Conservation (phyloP, 2,113 vertebrate genomes). For the Petaurus breviceps region DNA sequence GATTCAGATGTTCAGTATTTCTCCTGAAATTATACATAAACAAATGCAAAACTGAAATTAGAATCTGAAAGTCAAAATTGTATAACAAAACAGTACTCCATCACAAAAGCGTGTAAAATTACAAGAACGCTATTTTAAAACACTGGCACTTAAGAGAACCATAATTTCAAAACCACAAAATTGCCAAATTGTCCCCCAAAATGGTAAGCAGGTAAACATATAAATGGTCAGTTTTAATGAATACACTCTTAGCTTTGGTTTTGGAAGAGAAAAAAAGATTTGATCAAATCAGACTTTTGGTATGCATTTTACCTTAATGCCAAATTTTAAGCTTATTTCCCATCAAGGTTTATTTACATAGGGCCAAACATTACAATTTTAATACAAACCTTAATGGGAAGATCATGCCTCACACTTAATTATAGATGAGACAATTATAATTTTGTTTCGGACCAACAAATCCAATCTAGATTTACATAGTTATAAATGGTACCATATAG, state of each 20-base stretch:
- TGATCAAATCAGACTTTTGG: constrained; percentile 81
- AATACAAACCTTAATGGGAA: constrained; percentile 68
- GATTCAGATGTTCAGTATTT: constrained; percentile 88
- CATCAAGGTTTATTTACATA: constrained; percentile 81
- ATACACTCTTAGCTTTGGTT: constrained; percentile 80
- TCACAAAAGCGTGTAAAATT: constrained; percentile 89
- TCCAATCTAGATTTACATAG: constrained; percentile 45
- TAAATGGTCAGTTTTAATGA: constrained; percentile 82
- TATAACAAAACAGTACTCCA: constrained; percentile 89
- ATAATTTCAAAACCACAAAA: constrained; percentile 85
- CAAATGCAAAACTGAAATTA: constrained; percentile 86
- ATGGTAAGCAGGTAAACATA: constrained; percentile 84
- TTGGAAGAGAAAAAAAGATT: constrained; percentile 80
- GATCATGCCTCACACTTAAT: constrained; percentile 53
- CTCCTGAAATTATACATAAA: constrained; percentile 88
- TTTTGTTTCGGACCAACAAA: constrained; percentile 41
- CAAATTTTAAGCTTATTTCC: constrained; percentile 82
- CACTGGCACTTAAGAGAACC: constrained; percentile 88
- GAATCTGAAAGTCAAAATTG: constrained; percentile 88
- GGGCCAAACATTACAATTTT: constrained; percentile 59
- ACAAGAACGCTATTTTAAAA: constrained; percentile 87
- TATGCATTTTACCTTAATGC: constrained; percentile 67
- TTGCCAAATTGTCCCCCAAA: constrained; percentile 85
- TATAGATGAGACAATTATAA: constrained; percentile 4
- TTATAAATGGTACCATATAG: background rate